Percentiles rank a stretch among this genome's conserved stretches.
Evolutionary conservation across 2,113 vertebrate species (phyloP).

Genomic region (Xyliphius kryptos): DNA sequence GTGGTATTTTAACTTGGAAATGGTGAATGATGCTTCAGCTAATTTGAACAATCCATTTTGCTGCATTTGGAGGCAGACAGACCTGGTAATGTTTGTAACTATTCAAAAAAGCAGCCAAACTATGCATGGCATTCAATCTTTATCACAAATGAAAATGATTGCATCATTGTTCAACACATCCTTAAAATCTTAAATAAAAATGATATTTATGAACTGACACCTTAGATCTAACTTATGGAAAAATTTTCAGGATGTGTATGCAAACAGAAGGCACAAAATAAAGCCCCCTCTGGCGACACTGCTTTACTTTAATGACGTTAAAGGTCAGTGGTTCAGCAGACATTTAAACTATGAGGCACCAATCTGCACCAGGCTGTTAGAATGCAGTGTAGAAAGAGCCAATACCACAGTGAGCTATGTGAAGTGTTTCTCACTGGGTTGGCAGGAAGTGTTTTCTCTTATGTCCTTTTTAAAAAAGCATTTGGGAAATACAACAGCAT

Average conservation of each 20-base stretch:
- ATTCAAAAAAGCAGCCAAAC: too few relatives aligned
- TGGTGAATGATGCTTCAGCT: too few relatives aligned
- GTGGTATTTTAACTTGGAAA: too few relatives aligned
- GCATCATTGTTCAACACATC: too few relatives aligned
- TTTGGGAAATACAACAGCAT: slow-evolving; percentile 55
- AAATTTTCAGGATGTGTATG: slow-evolving; percentile 3
- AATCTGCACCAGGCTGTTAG: slow-evolving; percentile 31
- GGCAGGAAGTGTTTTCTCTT: slow-evolving; percentile 8
- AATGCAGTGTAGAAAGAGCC: slow-evolving; percentile 17
- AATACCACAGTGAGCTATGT: slow-evolving; percentile 1
- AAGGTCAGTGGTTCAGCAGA: slow-evolving; percentile 42
- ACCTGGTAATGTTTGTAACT: too few relatives aligned
- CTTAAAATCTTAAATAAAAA: too few relatives aligned
- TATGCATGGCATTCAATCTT: too few relatives aligned
- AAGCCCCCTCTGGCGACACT: slow-evolving; percentile 9
- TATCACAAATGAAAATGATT: too few relatives aligned
- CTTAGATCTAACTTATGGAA: slow-evolving; percentile 16
- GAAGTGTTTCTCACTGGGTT: slow-evolving; percentile 15
- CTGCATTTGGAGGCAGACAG: too few relatives aligned
- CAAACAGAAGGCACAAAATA: background rate
- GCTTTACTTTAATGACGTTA: slow-evolving; percentile 39
- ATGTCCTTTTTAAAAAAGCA: slow-evolving; percentile 28
- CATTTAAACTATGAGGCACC: slow-evolving; percentile 40
- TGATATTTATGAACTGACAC: slow-evolving; percentile 3
- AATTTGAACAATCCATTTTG: too few relatives aligned